Evolutionary conservation across 2,797 vertebrate species (phyloP).

Genomic region (Discoglossus pictus): DNA sequence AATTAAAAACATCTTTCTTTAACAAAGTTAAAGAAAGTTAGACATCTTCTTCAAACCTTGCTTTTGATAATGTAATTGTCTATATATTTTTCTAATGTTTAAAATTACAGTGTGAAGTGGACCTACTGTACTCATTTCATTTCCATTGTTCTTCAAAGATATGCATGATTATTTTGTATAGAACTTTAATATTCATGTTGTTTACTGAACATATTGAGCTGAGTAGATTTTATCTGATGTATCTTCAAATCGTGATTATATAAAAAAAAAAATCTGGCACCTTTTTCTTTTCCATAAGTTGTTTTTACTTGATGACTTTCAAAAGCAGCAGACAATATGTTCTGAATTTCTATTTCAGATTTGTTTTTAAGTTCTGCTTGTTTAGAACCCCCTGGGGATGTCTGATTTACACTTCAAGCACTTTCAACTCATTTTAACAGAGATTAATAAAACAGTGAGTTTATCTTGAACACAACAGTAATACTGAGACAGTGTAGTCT

Average conservation of each 20-base stretch:
- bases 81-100: too few species aligned
- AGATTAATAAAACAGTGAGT: constrained; percentile 36
- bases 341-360: constrained; percentile 24
- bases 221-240: constrained; percentile 6
- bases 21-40: too few species aligned
- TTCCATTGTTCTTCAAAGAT: too few species aligned
- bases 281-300: constrained; percentile 36
- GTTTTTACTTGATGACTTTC: constrained; percentile 34
- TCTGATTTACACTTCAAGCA: constrained; percentile 44
- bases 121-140: too few species aligned
- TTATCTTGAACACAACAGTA: constrained; percentile 31
- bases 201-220: constrained; percentile 10
- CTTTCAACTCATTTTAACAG: constrained; percentile 28
- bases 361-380: constrained; percentile 42
- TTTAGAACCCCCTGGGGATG: constrained; percentile 40
- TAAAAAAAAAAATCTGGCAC: constrained; percentile 26
- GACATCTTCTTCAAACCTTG: too few species aligned
- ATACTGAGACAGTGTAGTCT: constrained; percentile 3
- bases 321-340: constrained; percentile 42
- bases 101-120: too few species aligned
- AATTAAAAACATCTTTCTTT: too few species aligned
- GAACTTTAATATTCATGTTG: too few species aligned
- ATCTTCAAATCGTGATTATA: constrained; percentile 19
- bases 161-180: too few species aligned
- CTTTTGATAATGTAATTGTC: too few species aligned